These are phyloP conservation scores for Mimumesa dahlbomi DNA, from an alignment of 2,888 invertebrate species.

Conservation along the genomic window DNA sequence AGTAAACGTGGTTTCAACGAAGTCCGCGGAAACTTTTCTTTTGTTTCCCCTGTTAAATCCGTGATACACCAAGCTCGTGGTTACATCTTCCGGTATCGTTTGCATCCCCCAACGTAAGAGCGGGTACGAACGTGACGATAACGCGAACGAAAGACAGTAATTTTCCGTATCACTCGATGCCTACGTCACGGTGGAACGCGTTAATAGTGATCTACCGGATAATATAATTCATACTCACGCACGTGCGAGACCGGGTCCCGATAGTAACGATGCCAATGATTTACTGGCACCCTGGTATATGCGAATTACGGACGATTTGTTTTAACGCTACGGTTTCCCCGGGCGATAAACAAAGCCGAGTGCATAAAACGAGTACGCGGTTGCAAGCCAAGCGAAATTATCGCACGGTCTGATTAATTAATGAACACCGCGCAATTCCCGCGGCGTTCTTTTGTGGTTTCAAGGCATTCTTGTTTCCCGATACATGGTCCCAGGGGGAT, in stretches of 20 bases:
- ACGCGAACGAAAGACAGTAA: background rate
- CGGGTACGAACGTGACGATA: no score
- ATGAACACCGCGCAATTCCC: constrained; percentile 60
- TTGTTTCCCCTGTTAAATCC: no score
- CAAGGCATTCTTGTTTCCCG: background rate
- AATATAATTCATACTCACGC: constrained; percentile 71
- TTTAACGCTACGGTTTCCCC: constrained; percentile 64
- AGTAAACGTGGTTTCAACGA: no score
- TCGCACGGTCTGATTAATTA: constrained; percentile 69
- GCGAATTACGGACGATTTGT: constrained; percentile 62
- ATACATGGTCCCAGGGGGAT: no score
- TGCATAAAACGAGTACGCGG: constrained; percentile 50
- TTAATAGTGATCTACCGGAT: constrained; percentile 70
- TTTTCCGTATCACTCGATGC: constrained; percentile 32
- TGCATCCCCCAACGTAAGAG: no score
- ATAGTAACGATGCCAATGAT: constrained; percentile 61
- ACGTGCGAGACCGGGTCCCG: constrained; percentile 58
- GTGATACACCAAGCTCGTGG: background rate
- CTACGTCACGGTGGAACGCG: constrained; percentile 22
- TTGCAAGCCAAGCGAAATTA: constrained; percentile 46
- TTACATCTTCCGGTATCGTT: background rate
- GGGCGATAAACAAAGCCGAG: constrained; percentile 60
- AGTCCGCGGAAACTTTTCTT: no score
- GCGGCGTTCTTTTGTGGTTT: constrained; percentile 20
- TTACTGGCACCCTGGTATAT: constrained; percentile 42